A percentile compares a stretch with the other conserved stretches of the same genome.
Conservation (phyloP, 2,797 vertebrate species). For the Myotis myotis region DNA sequence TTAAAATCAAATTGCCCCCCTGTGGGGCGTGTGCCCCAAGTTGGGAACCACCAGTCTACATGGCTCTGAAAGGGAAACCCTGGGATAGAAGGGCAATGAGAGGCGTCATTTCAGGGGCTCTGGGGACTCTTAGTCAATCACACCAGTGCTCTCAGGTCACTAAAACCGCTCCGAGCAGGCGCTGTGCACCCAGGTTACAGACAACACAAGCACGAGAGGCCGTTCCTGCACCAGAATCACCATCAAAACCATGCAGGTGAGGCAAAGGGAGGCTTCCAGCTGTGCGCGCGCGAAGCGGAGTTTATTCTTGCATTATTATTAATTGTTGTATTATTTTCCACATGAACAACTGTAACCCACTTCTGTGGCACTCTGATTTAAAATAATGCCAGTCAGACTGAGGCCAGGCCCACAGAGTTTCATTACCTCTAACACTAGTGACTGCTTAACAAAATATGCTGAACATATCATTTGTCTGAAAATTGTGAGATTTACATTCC, state of each 20-base stretch:
- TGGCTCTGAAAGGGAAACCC: not conserved
- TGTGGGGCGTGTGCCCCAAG: too few relatives aligned
- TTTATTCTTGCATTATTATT: not conserved
- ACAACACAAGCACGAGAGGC: not conserved
- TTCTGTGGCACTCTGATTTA: not conserved
- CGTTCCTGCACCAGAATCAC: not conserved
- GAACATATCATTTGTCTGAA: not conserved
- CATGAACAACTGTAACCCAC: not conserved
- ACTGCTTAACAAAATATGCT: not conserved
- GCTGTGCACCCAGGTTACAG: not conserved
- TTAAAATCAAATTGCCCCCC: too few relatives aligned
- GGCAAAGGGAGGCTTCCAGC: not conserved
- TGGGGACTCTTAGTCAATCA: not conserved
- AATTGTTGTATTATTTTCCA: not conserved
- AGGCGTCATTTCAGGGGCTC: not conserved
- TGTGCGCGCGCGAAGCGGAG: accelerated
- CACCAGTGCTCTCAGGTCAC: not conserved
- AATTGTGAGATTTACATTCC: not conserved
- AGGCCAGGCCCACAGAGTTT: not conserved
- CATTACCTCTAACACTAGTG: not conserved
- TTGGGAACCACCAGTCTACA: not conserved
- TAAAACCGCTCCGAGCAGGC: not conserved
- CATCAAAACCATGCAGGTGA: not conserved
- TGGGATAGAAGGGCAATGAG: not conserved
- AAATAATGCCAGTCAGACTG: not conserved